Conservation (phyloP, 2,797 vertebrate species). For the Apodemus agrarius region DNA sequence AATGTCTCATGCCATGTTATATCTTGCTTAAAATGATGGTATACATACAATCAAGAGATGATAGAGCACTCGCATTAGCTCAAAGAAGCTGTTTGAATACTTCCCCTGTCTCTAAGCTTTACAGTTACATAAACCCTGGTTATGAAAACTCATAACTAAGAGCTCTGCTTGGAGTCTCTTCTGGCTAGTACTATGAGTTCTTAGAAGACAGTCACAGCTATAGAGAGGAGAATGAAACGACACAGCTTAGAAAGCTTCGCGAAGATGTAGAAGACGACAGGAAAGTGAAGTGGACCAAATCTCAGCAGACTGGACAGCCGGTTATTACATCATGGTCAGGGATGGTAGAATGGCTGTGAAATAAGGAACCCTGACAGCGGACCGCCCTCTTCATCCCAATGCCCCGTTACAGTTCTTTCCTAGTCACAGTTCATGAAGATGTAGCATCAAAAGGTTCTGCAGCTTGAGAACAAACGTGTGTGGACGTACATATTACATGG, state of each 20-base stretch:
- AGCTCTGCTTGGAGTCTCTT: not conserved
- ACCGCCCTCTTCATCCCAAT: not conserved
- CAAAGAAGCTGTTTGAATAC: not conserved
- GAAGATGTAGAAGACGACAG: not conserved
- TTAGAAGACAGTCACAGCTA: not conserved
- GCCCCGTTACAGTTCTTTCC: not conserved
- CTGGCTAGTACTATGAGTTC: not conserved
- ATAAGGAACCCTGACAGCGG: not conserved
- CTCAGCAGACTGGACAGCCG: not conserved
- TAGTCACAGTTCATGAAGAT: not conserved
- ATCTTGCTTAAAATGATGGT: not conserved
- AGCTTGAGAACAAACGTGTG: not conserved
- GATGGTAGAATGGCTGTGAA: not conserved
- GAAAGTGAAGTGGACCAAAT: not conserved
- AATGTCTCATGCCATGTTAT: not conserved
- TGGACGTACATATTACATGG: no score
- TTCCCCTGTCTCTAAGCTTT: not conserved
- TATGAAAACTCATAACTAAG: not conserved
- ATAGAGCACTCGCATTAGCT: not conserved
- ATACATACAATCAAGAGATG: not conserved
- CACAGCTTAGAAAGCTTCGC: not conserved
- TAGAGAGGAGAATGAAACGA: not conserved
- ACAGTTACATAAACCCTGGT: not conserved
- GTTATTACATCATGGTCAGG: not conserved
- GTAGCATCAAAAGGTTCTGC: not conserved